Base-by-base conservation (phyloP, 1,140 invertebrate genomes). In the Drosophila triauraria region DNA sequence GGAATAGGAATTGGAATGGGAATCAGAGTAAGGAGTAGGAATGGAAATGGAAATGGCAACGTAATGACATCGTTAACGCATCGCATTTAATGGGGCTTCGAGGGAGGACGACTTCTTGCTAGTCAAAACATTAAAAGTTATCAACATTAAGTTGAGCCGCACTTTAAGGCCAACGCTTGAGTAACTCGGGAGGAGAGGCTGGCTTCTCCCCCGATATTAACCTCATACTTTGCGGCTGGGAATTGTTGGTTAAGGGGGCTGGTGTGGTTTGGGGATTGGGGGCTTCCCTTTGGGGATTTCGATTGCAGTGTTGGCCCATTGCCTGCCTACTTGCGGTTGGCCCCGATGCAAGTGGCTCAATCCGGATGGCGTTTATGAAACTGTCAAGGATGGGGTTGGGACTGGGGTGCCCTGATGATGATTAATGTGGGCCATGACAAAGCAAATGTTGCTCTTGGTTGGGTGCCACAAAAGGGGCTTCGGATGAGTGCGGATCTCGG, bases 61-160 rank as follows among this genome's bases (percentile, higher is more conserved):
- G 84, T 87, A 87, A 87, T 88, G 84, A 88, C 84, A 87, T 87
- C 84, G 80, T 87, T 87, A 88, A 88, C 85, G 80, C 74, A 54
- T 60, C 72, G 62, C 77, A 57, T 87, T 88, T 87, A 87, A 87
- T 87, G 80, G 38, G 59, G 51, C 32, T 35, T 42, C 50, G 56
- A 13, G 20, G 70, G 54, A 32, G 47, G 42, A 46, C 42, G 42
- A 46, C 42, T 53, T 46, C 43, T 58, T 50, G 17, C 56, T 46
- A 48, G 81, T 78, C 77, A 70, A 72, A 84, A 84, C 80, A 72
- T 40, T 82, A 88, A 75, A 78, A 75, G 80, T 68, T 78, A 88
- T 84, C 84, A 88, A 74, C 76, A 77, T 74, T 70, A 77, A 69
- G 80, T 74, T 50, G 53, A 84, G 68, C 72, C 82, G 68, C 64